Conservation (phyloP, 2,888 invertebrate species). For the Trichogramma evanescens region DNA sequence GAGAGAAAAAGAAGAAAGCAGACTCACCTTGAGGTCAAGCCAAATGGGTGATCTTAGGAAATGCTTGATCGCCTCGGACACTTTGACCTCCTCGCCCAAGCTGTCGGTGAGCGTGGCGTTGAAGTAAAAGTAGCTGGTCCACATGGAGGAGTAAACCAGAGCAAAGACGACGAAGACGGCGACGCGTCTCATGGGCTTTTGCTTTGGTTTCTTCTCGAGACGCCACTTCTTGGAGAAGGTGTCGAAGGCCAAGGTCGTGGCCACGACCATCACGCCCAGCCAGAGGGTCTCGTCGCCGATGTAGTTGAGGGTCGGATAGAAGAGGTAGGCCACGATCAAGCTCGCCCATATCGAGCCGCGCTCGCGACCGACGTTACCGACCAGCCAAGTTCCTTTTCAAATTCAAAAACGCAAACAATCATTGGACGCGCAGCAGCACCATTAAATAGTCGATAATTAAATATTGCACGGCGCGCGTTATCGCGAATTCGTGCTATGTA, state of each 20-base stretch:
- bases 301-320: constrained; percentile 64
- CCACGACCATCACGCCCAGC: constrained; percentile 61
- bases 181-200: constrained; percentile 49
- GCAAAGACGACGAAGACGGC: constrained; percentile 56
- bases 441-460: background rate
- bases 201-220: constrained; percentile 54
- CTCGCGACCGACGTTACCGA: constrained; percentile 85
- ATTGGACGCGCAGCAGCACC: no score
- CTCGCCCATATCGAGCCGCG: constrained; percentile 66
- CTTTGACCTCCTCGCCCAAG: constrained; percentile 78
- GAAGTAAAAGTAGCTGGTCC: constrained; percentile 77
- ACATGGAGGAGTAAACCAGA: constrained; percentile 64
- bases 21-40: constrained; percentile 49
- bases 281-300: constrained; percentile 69
- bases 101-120: constrained; percentile 79
- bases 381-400: constrained; percentile 73
- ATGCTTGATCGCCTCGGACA: constrained; percentile 81
- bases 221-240: constrained; percentile 74
- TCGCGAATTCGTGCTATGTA: background rate
- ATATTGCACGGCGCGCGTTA: background rate
- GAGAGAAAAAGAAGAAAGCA: constrained; percentile 21
- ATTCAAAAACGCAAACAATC: background rate
- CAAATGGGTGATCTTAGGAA: constrained; percentile 79
- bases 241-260: constrained; percentile 66
- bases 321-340: constrained; percentile 59